Evolutionary conservation across 2,797 vertebrate genomes (phyloP), one percentile per base, ranked within the genome.

Genomic region (Buphagus erythrorhynchus): DNA sequence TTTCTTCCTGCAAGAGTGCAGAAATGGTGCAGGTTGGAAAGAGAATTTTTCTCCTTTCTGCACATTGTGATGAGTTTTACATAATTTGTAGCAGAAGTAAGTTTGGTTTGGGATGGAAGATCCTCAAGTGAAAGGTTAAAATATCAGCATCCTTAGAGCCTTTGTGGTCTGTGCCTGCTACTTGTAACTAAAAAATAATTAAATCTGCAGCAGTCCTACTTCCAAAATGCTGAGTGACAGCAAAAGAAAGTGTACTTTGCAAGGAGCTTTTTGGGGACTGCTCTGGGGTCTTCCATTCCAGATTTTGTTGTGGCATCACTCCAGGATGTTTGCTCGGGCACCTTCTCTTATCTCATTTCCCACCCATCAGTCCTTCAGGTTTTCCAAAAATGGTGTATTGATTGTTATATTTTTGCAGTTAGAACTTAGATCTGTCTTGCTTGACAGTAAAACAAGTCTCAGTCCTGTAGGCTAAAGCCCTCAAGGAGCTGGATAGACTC

Each of bases 241-340:
- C 22, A 62, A 25, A 69, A 80, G 17, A 8, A 83, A 33, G 31
- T 46, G 26, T 7, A 4, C 2, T 54, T 80, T 57, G 25, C 3
- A 9, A 15, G 42, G 31, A 71, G 38, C 11, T 65, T 61, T 38
- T 17, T 57, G 26, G 14, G 36, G 7, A 22, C 6, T 38, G 26
- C 31, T n/a, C 1, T 40, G 51, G 36, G 5, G 5, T 69, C 48
- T 63, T 79, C 36, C 17, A 28, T 57, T 76, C 35, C 5, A 0
- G 0, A 6, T 74, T 73, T 66, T 73, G 2, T 5, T 69, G n/a
- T 38, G 25, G 3, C 4, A 3, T 58, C 0, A 0, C 17, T 26
- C 22, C 13, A 10, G 31, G 40, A 45, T 3, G 4, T 57, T 66
- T 72, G 3, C 19, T 46, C 45, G 20, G 74, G 4, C 25, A 42